phyloP scores from a whole-genome alignment of 2,113 vertebrate species.

The Sorex araneus region DNA sequence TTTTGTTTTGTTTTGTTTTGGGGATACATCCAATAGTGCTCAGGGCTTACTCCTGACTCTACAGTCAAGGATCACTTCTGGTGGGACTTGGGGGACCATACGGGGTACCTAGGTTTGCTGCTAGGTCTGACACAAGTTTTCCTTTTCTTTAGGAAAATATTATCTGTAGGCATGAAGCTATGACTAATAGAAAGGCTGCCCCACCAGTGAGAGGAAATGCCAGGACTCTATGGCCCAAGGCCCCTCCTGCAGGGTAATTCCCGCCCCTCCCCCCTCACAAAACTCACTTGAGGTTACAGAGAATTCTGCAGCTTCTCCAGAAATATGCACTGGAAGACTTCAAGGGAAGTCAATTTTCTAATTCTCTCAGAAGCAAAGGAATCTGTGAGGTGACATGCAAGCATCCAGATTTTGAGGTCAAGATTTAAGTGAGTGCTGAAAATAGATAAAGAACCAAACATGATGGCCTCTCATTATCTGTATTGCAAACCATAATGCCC shows the following conservation, averaged over 20 bases:
- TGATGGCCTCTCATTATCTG: too few relatives aligned
- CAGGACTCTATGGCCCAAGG: neutral
- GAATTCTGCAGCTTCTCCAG: slow-evolving; percentile 16
- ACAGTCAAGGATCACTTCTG: too few relatives aligned
- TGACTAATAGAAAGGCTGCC: neutral
- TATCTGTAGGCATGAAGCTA: neutral
- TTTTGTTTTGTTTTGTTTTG: too few relatives aligned
- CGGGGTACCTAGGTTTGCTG: too few relatives aligned
- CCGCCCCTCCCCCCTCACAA: neutral
- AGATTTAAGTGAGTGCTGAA: neutral
- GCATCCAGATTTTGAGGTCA: neutral
- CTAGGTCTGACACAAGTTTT: too few relatives aligned
- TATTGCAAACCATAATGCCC: too few relatives aligned
- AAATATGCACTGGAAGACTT: neutral
- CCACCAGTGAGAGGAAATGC: slow-evolving; percentile 10
- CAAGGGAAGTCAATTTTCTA: slow-evolving; percentile 41
- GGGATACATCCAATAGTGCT: too few relatives aligned
- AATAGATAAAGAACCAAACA: too few relatives aligned
- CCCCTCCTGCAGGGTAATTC: too few relatives aligned
- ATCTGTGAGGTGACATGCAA: neutral
- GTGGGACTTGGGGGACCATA: too few relatives aligned
- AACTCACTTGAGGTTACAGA: neutral
- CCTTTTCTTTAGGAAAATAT: slow-evolving; percentile 20
- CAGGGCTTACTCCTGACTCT: too few relatives aligned
- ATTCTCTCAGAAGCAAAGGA: slow-evolving; percentile 39